phyloP scores from a whole-genome alignment of 2,113 vertebrate genomes.

The Sporophila hypoxantha region DNA sequence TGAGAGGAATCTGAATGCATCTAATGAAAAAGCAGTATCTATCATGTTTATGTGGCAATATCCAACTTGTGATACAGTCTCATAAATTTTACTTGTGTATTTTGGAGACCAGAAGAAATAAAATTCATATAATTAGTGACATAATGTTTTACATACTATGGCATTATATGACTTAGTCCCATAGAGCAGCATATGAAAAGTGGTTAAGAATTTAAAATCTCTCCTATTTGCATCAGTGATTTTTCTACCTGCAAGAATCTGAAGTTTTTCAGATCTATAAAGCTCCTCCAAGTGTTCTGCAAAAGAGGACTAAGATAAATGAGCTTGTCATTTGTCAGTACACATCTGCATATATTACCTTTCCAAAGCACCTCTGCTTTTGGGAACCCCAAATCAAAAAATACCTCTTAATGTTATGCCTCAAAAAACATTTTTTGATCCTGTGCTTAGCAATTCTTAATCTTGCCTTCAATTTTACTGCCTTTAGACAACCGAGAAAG shows the following conservation, averaged over 20 bases:
- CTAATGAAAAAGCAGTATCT: not conserved
- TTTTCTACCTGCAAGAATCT: not conserved
- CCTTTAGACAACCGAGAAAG: not conserved
- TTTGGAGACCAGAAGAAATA: not conserved
- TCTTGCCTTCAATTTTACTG: not conserved
- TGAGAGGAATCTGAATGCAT: not conserved
- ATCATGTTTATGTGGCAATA: not conserved
- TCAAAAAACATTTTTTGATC: not conserved
- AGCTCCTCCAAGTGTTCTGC: not conserved
- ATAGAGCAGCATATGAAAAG: not conserved
- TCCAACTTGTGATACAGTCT: not conserved
- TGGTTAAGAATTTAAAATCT: not conserved
- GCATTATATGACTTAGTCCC: not conserved
- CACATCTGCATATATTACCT: not conserved
- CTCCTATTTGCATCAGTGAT: not conserved
- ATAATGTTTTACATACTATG: not conserved
- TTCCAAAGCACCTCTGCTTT: not conserved
- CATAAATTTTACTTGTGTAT: not conserved
- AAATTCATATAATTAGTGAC: not conserved
- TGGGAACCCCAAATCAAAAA: not conserved
- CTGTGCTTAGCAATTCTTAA: not conserved
- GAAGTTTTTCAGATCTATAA: not conserved
- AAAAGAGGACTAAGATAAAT: not conserved
- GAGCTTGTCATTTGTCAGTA: not conserved
- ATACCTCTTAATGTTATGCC: not conserved